These are phyloP conservation scores for Tragulus kanchil DNA, from an alignment of 2,113 vertebrate species.

Conservation along the genomic window DNA sequence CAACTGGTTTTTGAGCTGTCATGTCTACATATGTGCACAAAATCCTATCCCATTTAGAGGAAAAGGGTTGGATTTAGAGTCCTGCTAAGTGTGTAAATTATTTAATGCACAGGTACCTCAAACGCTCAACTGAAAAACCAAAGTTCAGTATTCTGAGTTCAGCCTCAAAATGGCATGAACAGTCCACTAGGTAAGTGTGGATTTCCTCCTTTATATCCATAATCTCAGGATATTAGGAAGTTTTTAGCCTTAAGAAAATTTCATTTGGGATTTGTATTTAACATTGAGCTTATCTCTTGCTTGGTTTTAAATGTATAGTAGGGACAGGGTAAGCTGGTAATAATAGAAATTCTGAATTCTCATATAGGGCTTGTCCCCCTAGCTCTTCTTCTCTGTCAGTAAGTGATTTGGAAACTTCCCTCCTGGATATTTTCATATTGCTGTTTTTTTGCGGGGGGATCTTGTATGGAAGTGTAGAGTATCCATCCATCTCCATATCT, in stretches of 20 bases:
- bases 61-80: constrained; percentile 48
- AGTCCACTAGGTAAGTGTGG: constrained; percentile 64
- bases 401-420: constrained; percentile 20
- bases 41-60: constrained; percentile 10
- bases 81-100: constrained; percentile 26
- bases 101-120: constrained; percentile 42
- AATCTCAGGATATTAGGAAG: constrained; percentile 63
- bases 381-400: constrained; percentile 14
- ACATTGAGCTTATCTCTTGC: constrained; percentile 62
- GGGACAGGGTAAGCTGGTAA: neutral
- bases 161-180: constrained; percentile 51
- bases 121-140: constrained; percentile 41
- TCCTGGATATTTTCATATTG: neutral
- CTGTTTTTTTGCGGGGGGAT: neutral
- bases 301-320: constrained; percentile 51
- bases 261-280: constrained; percentile 64
- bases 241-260: constrained; percentile 74
- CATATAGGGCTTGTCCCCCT: neutral
- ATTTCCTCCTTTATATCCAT: constrained; percentile 57
- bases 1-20: neutral
- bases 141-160: constrained; percentile 63
- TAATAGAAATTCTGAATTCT: constrained; percentile 53
- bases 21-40: neutral
- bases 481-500: constrained; percentile 71
- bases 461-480: constrained; percentile 25